These are phyloP conservation scores for Cathartes aura DNA, from an alignment of 2,113 vertebrate species.

Conservation along the genomic window DNA sequence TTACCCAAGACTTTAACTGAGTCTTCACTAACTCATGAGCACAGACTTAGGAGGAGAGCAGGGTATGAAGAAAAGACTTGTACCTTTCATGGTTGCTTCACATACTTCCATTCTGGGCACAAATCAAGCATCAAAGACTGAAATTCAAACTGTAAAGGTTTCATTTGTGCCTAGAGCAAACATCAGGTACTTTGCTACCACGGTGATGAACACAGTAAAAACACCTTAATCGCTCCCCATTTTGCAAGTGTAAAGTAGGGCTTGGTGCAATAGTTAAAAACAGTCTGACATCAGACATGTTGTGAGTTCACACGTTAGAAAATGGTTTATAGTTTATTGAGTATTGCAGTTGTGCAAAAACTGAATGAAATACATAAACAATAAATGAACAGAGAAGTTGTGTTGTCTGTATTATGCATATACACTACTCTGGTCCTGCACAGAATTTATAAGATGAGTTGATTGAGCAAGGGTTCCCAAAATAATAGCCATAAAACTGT, in stretches of 20 bases:
- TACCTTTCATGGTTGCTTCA: not conserved
- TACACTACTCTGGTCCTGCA: not conserved
- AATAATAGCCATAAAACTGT: not conserved
- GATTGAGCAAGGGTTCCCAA: not conserved
- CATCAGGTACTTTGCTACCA: conserved; percentile 20
- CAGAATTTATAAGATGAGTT: not conserved
- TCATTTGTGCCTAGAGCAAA: not conserved
- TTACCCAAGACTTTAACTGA: not conserved
- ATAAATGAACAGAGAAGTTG: not conserved
- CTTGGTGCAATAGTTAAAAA: not conserved
- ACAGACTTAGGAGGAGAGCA: not conserved
- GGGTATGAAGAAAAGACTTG: not conserved
- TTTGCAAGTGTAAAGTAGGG: not conserved
- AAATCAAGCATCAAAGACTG: conserved; percentile 4
- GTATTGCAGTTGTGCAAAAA: not conserved
- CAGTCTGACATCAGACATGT: not conserved
- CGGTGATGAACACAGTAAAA: conserved; percentile 7
- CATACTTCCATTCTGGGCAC: not conserved
- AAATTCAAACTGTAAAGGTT: conserved; percentile 26
- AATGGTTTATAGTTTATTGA: not conserved
- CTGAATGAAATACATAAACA: not conserved
- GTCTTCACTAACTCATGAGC: not conserved
- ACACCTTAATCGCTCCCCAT: not conserved
- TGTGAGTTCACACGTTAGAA: not conserved
- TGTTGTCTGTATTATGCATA: not conserved